phyloP scores from a whole-genome alignment of 2,797 vertebrate species.

The Phylloscopus collybita region DNA sequence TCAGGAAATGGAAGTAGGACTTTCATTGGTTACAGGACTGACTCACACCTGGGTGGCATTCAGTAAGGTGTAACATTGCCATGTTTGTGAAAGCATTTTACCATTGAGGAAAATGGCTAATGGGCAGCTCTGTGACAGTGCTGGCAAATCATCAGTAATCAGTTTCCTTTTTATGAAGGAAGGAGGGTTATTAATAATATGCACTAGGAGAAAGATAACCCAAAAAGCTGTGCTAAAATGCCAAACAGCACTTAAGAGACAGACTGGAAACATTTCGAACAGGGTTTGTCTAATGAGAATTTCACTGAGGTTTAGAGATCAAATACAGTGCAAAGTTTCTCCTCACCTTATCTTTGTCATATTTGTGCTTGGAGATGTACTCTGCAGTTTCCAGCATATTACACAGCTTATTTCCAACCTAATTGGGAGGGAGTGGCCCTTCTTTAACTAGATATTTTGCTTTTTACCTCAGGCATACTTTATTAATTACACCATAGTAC shows the following conservation, averaged over 20 bases:
- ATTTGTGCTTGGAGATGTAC: not conserved
- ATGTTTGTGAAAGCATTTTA: fast-evolving
- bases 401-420: not conserved
- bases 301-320: not conserved
- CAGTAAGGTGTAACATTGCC: not conserved
- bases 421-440: not conserved
- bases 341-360: not conserved
- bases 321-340: not conserved
- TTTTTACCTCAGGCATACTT: not conserved
- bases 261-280: not conserved
- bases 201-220: not conserved
- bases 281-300: not conserved
- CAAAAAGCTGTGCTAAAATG: not conserved
- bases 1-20: not conserved
- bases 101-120: not conserved
- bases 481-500: not conserved
- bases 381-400: not conserved
- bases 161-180: not conserved
- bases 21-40: not conserved
- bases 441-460: not conserved
- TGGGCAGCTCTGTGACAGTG: not conserved
- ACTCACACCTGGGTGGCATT: not conserved
- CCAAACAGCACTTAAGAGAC: not conserved
- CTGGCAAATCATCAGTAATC: not conserved
- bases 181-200: not conserved